Percentiles rank a stretch among this genome's conserved stretches.
Conservation (phyloP, 2,888 invertebrate genomes). For the Opisthograptis luteolata region DNA sequence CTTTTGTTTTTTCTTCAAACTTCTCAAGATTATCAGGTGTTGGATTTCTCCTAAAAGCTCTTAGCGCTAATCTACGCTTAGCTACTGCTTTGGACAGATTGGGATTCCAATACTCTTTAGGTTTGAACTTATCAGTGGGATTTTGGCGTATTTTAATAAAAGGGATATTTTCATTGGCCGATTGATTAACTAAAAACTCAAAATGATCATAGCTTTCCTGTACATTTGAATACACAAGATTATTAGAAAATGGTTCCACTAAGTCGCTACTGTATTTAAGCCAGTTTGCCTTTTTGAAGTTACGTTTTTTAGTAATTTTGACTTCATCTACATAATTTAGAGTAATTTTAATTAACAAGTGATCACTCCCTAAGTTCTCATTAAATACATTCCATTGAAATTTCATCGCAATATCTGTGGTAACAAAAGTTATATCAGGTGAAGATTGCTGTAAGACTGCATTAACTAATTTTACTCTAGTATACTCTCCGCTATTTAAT, state of each 20-base stretch:
- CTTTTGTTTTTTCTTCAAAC: conserved; percentile 20
- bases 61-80: conserved; percentile 31
- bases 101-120: conserved; percentile 36
- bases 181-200: neutral
- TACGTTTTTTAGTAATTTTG: neutral
- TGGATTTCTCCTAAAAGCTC: conserved; percentile 33
- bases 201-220: conserved; percentile 2
- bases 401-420: conserved; percentile 16
- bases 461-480: conserved; percentile 31
- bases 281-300: conserved; percentile 7
- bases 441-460: neutral
- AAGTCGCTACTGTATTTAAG: neutral
- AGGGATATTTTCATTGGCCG: conserved; percentile 3
- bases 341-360: conserved; percentile 8
- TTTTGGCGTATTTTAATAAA: neutral
- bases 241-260: neutral
- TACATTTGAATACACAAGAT: neutral
- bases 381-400: conserved; percentile 22
- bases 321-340: neutral
- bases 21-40: conserved; percentile 29
- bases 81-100: conserved; percentile 35
- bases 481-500: conserved; percentile 24
- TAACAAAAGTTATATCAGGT: conserved; percentile 19
- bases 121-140: conserved; percentile 27
- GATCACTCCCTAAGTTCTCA: conserved; percentile 25